Evolutionary conservation across 2,797 vertebrate genomes (phyloP).

Genomic region (Sylvilagus floridanus): DNA sequence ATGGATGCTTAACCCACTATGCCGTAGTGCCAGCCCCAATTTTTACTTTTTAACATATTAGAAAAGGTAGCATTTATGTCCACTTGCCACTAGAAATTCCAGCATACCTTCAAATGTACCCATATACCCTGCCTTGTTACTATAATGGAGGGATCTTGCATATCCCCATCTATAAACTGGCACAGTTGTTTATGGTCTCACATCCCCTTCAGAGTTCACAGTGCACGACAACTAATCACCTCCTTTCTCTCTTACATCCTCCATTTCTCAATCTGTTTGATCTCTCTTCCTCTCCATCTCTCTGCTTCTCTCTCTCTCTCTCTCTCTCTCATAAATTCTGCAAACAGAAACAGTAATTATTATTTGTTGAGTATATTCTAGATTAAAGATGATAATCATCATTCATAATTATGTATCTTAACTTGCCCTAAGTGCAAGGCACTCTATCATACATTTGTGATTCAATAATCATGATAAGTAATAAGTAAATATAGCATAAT

Average conservation of each 20-base stretch:
- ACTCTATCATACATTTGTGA: neutral
- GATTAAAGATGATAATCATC: neutral
- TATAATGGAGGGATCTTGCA: neutral
- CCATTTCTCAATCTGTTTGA: neutral
- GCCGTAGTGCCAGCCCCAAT: too few relatives aligned
- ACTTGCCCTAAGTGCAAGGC: neutral
- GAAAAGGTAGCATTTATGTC: neutral
- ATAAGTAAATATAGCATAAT: neutral
- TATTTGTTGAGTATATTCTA: neutral
- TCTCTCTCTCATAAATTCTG: too few relatives aligned
- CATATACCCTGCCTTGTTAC: neutral
- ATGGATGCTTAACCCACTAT: too few relatives aligned
- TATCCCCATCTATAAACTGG: accelerated
- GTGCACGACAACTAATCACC: neutral
- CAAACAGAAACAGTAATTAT: too few relatives aligned
- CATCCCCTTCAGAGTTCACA: too few relatives aligned
- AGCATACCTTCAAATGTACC: neutral
- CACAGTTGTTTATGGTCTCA: accelerated
- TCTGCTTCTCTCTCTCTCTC: too few relatives aligned
- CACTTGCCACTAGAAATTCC: neutral
- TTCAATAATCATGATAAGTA: neutral
- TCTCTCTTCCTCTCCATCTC: neutral
- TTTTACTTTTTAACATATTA: too few relatives aligned
- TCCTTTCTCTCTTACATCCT: neutral
- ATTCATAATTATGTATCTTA: neutral